These are phyloP conservation scores for Palaemon carinicauda DNA, from an alignment of 1,140 invertebrate genomes.

Conservation along the genomic window DNA sequence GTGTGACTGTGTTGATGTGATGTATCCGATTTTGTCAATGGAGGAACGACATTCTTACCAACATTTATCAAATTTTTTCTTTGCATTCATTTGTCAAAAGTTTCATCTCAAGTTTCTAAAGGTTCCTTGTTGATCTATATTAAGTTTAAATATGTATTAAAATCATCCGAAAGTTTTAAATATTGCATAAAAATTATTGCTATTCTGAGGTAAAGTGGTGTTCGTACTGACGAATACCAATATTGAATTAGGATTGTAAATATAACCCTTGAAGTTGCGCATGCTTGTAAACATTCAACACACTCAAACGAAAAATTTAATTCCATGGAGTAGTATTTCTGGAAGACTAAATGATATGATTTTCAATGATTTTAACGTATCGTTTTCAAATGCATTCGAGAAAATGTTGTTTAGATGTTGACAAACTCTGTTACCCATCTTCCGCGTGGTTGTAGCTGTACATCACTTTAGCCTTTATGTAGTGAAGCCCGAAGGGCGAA, in stretches of 20 bases:
- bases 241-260: too few relatives aligned
- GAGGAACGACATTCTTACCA: neutral
- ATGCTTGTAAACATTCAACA: too few relatives aligned
- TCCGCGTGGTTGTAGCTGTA: slow-evolving; percentile 35
- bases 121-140: neutral
- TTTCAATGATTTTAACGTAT: neutral
- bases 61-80: neutral
- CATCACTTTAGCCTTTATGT: slow-evolving; percentile 39
- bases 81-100: too few relatives aligned
- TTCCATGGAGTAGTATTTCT: too few relatives aligned
- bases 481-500: slow-evolving; percentile 3
- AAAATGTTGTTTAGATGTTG: neutral
- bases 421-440: neutral
- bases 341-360: too few relatives aligned
- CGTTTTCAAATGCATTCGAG: neutral
- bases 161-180: too few relatives aligned
- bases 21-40: neutral
- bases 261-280: too few relatives aligned
- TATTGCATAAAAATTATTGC: too few relatives aligned
- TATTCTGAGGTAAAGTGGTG: too few relatives aligned
- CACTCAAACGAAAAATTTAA: too few relatives aligned
- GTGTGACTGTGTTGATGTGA: slow-evolving; percentile 20
- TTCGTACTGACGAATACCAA: too few relatives aligned
- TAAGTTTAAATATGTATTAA: too few relatives aligned
- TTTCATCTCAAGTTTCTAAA: neutral